These are phyloP conservation scores for Dicerorhinus sumatrensis DNA, from an alignment of 2,113 vertebrate genomes.

Conservation along the genomic window DNA sequence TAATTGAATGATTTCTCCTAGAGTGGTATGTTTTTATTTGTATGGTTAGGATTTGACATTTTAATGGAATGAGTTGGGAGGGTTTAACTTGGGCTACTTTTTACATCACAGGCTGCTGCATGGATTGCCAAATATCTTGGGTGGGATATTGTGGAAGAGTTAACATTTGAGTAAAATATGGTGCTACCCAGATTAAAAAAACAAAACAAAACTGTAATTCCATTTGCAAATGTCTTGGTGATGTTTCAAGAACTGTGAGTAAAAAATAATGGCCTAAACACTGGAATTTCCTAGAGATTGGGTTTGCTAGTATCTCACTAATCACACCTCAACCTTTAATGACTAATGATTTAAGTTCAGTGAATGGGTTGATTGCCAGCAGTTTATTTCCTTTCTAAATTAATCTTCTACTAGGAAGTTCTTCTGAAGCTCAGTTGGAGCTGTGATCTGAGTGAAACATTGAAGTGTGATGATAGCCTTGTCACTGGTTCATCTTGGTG, in stretches of 20 bases:
- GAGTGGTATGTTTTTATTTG: constrained; percentile 54
- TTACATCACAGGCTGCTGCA: not conserved
- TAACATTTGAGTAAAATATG: constrained; percentile 73
- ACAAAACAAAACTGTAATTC: not conserved
- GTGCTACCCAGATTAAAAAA: constrained; percentile 81
- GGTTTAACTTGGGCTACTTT: accelerated
- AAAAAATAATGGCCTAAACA: constrained; percentile 22
- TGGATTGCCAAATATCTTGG: constrained; percentile 73
- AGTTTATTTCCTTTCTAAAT: not conserved
- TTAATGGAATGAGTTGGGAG: not conserved
- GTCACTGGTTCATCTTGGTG: constrained; percentile 35
- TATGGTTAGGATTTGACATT: constrained; percentile 27
- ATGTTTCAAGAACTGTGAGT: constrained; percentile 4
- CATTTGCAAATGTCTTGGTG: constrained; percentile 61
- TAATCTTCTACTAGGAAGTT: not conserved
- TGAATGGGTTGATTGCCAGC: not conserved
- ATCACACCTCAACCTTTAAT: not conserved
- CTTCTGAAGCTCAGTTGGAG: not conserved
- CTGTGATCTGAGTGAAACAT: not conserved
- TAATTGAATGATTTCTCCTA: not conserved
- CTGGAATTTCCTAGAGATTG: constrained; percentile 30
- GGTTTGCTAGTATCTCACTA: constrained; percentile 13
- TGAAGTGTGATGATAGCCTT: not conserved
- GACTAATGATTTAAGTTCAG: not conserved
- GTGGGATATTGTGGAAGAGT: constrained; percentile 10